These are phyloP conservation scores for Alosa sapidissima DNA, from an alignment of 2,797 vertebrate genomes.

Conservation along the genomic window DNA sequence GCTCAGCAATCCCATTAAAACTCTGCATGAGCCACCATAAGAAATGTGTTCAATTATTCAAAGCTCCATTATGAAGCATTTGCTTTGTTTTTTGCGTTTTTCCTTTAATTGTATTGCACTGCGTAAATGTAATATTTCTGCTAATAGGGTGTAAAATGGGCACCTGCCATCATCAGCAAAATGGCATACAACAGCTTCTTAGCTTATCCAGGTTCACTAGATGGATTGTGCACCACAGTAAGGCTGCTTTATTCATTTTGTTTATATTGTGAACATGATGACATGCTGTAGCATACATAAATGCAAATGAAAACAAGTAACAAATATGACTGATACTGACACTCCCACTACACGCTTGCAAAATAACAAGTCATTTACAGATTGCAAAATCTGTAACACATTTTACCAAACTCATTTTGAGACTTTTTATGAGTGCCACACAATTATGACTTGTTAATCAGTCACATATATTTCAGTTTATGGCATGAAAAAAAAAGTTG, in stretches of 20 bases:
- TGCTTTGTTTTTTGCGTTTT: neutral
- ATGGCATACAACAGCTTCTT: neutral
- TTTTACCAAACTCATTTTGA: neutral
- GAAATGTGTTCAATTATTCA: conserved; percentile 14
- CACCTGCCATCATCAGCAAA: neutral
- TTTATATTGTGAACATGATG: neutral
- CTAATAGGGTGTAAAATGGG: neutral
- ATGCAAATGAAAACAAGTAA: neutral
- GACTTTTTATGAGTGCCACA: neutral
- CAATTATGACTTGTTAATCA: neutral
- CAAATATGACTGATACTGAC: neutral
- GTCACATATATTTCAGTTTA: neutral
- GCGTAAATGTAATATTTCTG: neutral
- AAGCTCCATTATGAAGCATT: neutral
- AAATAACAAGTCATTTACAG: neutral
- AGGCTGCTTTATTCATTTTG: neutral
- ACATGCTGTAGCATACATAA: neutral
- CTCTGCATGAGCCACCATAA: neutral
- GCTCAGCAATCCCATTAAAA: neutral
- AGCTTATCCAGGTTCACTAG: neutral
- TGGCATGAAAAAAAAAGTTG: neutral
- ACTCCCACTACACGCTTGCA: neutral
- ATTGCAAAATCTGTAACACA: neutral
- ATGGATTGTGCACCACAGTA: neutral
- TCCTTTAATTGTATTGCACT: neutral